Base-by-base conservation (phyloP, 2,797 vertebrate species). In the Poliocrania exsul region DNA sequence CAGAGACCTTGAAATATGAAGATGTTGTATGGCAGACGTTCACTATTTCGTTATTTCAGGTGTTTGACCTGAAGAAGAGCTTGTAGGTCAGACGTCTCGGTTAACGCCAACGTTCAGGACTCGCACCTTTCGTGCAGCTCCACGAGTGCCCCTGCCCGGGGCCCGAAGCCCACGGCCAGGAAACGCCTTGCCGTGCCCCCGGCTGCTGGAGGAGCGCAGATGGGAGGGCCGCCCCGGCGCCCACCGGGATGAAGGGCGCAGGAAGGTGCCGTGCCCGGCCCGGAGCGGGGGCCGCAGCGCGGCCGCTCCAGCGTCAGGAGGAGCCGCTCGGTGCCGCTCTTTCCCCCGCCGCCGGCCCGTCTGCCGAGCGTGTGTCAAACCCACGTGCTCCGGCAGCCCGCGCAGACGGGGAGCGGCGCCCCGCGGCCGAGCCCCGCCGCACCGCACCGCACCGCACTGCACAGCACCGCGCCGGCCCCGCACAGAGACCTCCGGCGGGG, bases 261-360 rank as follows among this genome's bases (percentile, higher is more conserved):
- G 31, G 19, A 4, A 87, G 65, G 70, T 66, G 74, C 44, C 16
- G 25, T 23, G 33, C 61, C 10, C 5, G 13, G 28, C 38, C 47
- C 3, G 16, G 50, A 20, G n/a, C 19, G 8, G 20, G 37, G 66
- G 40, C 13, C 26, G 57, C 88, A 21, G 67, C 31, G 53, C 80
- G 81, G 74, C 42, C 74, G 72, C 69, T 73, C 62, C 5, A 65
- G 37, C 60, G 40, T n/a, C 38, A 35, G 87, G 49, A 73, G 86
- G 92, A 78, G 91, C 91, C 78, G 44, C 66, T 81, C 86, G 67
- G 72, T 47, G 80, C 95, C 91, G 88, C 95, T 92, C 92, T 85
- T n/a, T 42, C 67, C 54, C 56, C 81, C 65, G 20, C 56, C 40
- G 60, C 35, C 70, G 35, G 71, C 60, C 78, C 38, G 61, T 3